These are phyloP conservation scores for Drosophila atroscutellata DNA, from an alignment of 2,888 invertebrate species.

Conservation along the genomic window DNA sequence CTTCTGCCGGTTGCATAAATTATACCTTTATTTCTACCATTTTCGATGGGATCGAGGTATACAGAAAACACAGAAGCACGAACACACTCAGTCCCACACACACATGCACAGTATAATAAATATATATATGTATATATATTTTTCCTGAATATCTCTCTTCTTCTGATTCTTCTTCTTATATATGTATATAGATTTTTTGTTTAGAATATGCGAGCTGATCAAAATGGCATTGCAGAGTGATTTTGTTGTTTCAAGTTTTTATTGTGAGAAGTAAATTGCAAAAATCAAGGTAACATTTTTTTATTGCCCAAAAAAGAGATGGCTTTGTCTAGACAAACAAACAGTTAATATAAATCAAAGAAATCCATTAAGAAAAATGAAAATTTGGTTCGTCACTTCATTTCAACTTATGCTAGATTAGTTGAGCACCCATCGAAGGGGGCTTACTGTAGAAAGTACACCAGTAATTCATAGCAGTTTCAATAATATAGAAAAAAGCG, in stretches of 20 bases:
- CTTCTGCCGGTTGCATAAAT: no score
- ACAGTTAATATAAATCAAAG: background rate
- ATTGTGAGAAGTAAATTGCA: background rate
- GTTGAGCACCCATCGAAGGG: background rate
- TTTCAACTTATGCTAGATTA: background rate
- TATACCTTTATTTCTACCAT: background rate
- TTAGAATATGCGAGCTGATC: background rate
- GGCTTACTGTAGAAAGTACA: background rate
- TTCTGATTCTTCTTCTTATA: background rate
- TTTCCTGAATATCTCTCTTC: background rate
- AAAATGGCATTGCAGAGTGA: background rate
- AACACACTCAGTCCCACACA: background rate
- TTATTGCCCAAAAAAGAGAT: background rate
- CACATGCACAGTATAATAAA: background rate
- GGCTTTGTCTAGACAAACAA: background rate
- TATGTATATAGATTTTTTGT: background rate
- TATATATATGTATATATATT: background rate
- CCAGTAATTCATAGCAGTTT: background rate
- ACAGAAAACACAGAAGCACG: background rate
- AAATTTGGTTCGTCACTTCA: background rate
- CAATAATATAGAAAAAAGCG: background rate
- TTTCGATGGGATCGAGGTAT: background rate
- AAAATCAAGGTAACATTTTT: background rate
- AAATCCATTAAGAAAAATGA: background rate
- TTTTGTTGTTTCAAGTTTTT: background rate